Evolutionary conservation across 2,888 invertebrate genomes (phyloP).

Genomic region (Tachina fera): DNA sequence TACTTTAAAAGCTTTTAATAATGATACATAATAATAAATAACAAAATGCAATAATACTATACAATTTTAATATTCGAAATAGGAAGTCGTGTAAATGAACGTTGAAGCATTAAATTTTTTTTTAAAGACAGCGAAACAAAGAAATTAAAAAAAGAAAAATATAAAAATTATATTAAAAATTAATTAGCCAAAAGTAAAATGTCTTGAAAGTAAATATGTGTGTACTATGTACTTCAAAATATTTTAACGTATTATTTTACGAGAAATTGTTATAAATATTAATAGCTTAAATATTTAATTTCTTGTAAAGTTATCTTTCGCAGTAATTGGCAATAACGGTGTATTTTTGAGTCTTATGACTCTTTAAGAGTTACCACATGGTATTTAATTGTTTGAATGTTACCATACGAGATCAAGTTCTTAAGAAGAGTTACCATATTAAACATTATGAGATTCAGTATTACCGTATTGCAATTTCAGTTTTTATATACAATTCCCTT

Average conservation of each 20-base stretch:
- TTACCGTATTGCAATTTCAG: no score
- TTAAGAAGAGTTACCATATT: background rate
- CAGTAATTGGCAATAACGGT: no score
- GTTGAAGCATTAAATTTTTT: background rate
- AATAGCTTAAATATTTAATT: no score
- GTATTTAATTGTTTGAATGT: background rate
- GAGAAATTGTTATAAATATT: no score
- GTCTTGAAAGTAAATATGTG: background rate
- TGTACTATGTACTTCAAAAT: background rate
- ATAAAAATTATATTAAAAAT: slow-evolving; percentile 10
- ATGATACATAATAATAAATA: background rate
- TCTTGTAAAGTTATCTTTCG: no score
- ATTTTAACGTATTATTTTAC: background rate
- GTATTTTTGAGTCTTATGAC: no score
- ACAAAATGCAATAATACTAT: background rate
- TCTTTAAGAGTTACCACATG: background rate
- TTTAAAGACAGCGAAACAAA: background rate
- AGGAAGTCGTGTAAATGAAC: slow-evolving; percentile 21
- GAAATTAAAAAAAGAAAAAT: slow-evolving; percentile 3
- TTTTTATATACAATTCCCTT: no score
- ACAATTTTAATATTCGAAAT: background rate
- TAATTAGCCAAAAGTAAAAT: background rate
- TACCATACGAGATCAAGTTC: background rate
- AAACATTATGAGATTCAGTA: background rate
- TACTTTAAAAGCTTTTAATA: slow-evolving; percentile 17